Evolutionary conservation across 2,113 vertebrate genomes (phyloP).

Genomic region (Ictalurus furcatus): DNA sequence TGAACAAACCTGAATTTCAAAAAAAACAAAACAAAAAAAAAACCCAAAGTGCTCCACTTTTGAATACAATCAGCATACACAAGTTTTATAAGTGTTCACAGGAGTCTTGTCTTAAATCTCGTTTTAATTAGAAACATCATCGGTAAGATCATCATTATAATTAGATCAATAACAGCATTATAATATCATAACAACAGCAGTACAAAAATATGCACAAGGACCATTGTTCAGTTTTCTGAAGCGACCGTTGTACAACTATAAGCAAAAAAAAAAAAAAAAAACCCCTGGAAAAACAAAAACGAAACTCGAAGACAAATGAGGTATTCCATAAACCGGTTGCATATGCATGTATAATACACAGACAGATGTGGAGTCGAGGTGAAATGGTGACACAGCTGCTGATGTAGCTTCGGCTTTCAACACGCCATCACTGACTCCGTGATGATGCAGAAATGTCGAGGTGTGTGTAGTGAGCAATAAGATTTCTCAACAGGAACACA

Average conservation of each 20-base stretch:
- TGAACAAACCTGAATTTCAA: conserved; percentile 73
- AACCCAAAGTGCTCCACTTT: conserved; percentile 75
- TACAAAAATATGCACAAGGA: conserved; percentile 81
- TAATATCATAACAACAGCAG: conserved; percentile 70
- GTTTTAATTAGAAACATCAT: conserved; percentile 73
- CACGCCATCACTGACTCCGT: neutral
- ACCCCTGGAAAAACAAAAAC: neutral
- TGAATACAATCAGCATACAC: conserved; percentile 81
- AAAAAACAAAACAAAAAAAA: neutral
- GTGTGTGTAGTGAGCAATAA: neutral
- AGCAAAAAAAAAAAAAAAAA: conserved; percentile 68
- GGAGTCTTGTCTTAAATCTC: conserved; percentile 67
- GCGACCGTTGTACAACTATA: conserved; percentile 71
- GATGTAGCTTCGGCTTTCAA: neutral
- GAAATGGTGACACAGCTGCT: neutral
- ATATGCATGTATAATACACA: conserved; percentile 74
- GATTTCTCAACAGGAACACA: neutral
- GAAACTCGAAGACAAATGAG: conserved; percentile 69
- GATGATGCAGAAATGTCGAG: neutral
- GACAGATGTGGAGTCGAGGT: conserved; percentile 57
- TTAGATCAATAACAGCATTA: conserved; percentile 66
- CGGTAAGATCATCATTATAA: conserved; percentile 72
- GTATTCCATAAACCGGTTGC: conserved; percentile 76
- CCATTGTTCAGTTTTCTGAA: conserved; percentile 74
- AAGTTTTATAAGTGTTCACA: conserved; percentile 74